Evolutionary conservation across 1,140 invertebrate species (phyloP).

Genomic region (Neuroterus valhalla): DNA sequence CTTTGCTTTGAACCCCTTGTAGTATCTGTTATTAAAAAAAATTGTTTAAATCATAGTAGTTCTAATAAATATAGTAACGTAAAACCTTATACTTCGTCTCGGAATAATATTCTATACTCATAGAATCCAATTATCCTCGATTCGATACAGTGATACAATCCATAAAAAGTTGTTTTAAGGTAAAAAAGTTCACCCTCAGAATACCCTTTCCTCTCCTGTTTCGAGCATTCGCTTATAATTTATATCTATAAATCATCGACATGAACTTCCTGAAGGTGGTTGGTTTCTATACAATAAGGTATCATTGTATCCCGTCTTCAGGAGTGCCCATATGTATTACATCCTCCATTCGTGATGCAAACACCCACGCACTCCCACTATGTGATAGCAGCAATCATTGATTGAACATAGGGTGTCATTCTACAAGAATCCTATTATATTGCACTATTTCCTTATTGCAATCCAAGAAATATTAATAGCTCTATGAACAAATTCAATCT

Average conservation of each 20-base stretch:
- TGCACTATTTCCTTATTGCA: background rate
- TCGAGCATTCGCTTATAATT: constrained; percentile 1
- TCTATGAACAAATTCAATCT: background rate
- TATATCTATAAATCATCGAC: constrained; percentile 6
- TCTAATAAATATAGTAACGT: too few relatives aligned
- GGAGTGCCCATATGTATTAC: constrained; percentile 43
- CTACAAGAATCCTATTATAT: constrained; percentile 1
- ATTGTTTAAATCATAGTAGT: too few relatives aligned
- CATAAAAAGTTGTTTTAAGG: too few relatives aligned
- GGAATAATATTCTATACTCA: too few relatives aligned
- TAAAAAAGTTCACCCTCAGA: constrained; percentile 11
- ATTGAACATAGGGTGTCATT: background rate
- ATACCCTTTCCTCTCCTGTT: background rate
- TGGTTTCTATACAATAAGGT: constrained; percentile 2
- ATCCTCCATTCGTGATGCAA: constrained; percentile 52
- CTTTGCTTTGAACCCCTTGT: too few relatives aligned
- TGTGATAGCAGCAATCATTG: constrained; percentile 12
- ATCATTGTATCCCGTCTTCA: constrained; percentile 51
- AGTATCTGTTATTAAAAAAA: too few relatives aligned
- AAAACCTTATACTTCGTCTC: too few relatives aligned
- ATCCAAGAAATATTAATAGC: background rate
- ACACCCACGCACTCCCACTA: constrained; percentile 47
- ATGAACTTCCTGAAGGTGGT: background rate
- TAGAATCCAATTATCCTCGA: too few relatives aligned
- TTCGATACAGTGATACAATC: too few relatives aligned